Evolutionary conservation across 1,140 invertebrate genomes (phyloP).

Genomic region (Pissodes strobi): DNA sequence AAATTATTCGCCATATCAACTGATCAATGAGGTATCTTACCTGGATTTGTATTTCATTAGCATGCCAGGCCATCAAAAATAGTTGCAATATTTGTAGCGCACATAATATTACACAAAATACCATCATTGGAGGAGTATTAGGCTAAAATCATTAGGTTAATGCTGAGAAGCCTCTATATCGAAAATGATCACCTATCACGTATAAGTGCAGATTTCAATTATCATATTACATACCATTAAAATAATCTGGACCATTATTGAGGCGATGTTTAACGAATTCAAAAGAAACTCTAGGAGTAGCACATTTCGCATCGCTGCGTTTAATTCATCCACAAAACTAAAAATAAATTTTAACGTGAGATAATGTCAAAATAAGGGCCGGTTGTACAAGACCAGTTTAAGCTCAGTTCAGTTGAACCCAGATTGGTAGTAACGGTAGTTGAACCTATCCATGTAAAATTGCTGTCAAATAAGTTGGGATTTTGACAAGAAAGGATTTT

Average conservation of each 20-base stretch:
- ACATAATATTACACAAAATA: neutral
- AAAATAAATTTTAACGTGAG: conserved; percentile 3
- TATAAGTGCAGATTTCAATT: neutral
- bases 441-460: too few relatives aligned
- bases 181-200: too few relatives aligned
- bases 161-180: too few relatives aligned
- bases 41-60: conserved; percentile 6
- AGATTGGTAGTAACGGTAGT: too few relatives aligned
- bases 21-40: neutral
- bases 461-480: too few relatives aligned
- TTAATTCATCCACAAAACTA: conserved; percentile 7
- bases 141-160: neutral
- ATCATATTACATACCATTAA: neutral
- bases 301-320: neutral
- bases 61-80: conserved; percentile 5
- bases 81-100: neutral
- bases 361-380: too few relatives aligned
- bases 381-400: too few relatives aligned
- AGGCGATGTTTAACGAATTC: conserved; percentile 2
- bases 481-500: too few relatives aligned
- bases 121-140: neutral
- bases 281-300: conserved; percentile 2
- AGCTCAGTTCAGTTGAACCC: too few relatives aligned
- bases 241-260: neutral
- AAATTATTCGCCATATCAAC: too few relatives aligned